Conservation (phyloP, 1,140 invertebrate species). For the Diachasma alloeum region DNA sequence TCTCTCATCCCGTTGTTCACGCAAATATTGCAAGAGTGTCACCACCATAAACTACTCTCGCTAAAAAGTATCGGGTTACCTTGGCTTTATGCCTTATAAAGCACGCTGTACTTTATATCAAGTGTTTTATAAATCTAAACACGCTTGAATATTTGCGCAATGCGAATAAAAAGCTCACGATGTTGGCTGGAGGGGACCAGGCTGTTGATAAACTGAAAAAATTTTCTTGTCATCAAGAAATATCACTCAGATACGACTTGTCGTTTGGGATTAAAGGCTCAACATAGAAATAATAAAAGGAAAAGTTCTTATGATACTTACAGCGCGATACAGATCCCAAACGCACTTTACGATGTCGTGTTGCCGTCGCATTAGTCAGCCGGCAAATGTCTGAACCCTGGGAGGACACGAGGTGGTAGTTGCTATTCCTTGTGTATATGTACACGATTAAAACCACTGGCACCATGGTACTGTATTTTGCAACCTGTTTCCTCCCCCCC, state of each 20-base stretch:
- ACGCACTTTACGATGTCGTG: conserved; percentile 43
- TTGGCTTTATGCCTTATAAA: conserved; percentile 15
- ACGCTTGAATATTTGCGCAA: background rate
- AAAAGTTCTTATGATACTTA: conserved; percentile 16
- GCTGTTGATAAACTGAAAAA: background rate
- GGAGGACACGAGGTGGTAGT: conserved; percentile 26
- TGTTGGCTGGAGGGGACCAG: background rate
- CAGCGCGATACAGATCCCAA: conserved; percentile 36
- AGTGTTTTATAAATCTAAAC: conserved; percentile 16
- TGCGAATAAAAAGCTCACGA: background rate
- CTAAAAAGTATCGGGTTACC: conserved; percentile 61
- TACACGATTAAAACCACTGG: background rate
- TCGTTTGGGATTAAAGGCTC: background rate
- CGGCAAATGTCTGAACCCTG: conserved; percentile 25
- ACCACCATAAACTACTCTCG: conserved; percentile 60
- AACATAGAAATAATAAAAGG: background rate
- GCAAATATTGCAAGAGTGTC: conserved; percentile 46
- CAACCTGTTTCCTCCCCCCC: conserved; percentile 26
- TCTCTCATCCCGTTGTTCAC: background rate
- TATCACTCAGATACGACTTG: background rate
- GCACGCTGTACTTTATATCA: background rate
- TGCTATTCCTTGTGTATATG: conserved; percentile 18
- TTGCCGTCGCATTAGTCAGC: conserved; percentile 41
- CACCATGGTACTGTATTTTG: background rate
- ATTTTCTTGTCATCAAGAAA: background rate